A percentile compares a stretch with the other conserved stretches of the same genome.
phyloP scores from a whole-genome alignment of 2,888 invertebrate species.

The Drosophila cracens region DNA sequence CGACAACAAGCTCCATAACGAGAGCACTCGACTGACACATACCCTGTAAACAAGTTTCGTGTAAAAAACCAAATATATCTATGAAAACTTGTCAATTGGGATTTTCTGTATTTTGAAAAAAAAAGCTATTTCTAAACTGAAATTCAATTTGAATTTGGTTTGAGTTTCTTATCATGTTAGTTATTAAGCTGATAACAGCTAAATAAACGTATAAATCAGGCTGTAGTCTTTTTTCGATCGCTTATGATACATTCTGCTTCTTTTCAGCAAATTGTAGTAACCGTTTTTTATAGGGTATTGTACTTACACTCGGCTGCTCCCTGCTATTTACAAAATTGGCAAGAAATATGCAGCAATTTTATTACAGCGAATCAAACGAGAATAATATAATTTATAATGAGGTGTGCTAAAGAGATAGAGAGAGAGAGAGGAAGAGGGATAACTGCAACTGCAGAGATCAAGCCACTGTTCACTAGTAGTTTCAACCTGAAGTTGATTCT shows the following conservation, averaged over 20 bases:
- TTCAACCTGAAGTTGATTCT: not conserved
- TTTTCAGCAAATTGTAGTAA: not conserved
- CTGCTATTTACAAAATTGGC: constrained; percentile 64
- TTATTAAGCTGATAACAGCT: not conserved
- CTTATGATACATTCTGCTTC: not conserved
- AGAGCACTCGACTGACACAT: not conserved
- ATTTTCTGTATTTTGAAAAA: not conserved
- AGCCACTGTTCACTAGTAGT: constrained; percentile 10
- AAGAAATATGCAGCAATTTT: constrained; percentile 51
- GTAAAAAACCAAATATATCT: not conserved
- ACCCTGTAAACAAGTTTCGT: not conserved
- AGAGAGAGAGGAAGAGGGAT: not conserved
- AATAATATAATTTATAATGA: not conserved
- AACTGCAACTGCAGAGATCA: not conserved
- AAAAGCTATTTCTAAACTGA: not conserved
- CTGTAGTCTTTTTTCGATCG: not conserved
- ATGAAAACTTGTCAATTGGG: not conserved
- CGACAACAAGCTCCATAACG: not conserved
- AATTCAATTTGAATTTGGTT: not conserved
- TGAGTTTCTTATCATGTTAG: not conserved
- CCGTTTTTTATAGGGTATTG: not conserved
- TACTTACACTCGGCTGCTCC: constrained; percentile 43
- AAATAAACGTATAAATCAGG: not conserved
- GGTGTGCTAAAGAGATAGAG: not conserved
- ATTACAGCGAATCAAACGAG: constrained; percentile 31